These are phyloP conservation scores for Hofmannophila pseudospretella DNA, from an alignment of 2,888 invertebrate genomes.

Conservation along the genomic window DNA sequence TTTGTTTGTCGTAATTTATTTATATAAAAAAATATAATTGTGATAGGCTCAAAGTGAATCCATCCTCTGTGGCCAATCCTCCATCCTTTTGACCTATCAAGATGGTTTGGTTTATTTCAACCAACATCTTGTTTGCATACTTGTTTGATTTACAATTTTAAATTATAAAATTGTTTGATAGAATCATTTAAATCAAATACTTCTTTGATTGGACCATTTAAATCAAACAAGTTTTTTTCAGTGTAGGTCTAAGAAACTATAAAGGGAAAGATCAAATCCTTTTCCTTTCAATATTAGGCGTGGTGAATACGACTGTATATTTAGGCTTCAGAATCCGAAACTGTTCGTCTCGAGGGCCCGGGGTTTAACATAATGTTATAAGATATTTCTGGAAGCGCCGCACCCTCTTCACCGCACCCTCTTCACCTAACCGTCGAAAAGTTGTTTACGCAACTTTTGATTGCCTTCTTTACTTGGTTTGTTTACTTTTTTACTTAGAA, in stretches of 20 bases:
- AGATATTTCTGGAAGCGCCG: constrained; percentile 33
- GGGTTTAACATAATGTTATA: constrained; percentile 50
- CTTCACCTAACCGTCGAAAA: constrained; percentile 56
- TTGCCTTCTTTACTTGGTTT: constrained; percentile 66
- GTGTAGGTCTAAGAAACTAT: constrained; percentile 8
- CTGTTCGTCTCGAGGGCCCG: constrained; percentile 28
- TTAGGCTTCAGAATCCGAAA: constrained; percentile 21
- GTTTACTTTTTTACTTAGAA: constrained; percentile 68
- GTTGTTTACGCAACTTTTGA: constrained; percentile 71
- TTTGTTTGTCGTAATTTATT: no score
- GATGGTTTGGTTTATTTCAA: no score
- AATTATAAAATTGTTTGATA: no score
- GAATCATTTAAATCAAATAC: no score
- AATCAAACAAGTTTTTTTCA: neutral
- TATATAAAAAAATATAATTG: no score
- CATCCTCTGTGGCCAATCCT: no score
- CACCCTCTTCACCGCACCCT: constrained; percentile 38
- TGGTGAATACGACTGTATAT: constrained; percentile 31
- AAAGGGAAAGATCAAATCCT: constrained; percentile 25
- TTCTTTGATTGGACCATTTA: no score
- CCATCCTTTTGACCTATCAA: no score
- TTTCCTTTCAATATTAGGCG: constrained; percentile 21
- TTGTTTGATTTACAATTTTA: no score
- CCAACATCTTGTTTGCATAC: no score
- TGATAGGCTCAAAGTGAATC: no score